Evolutionary conservation across 2,888 invertebrate species (phyloP), one percentile per base, ranked within the genome.

Genomic region (Dimorphilus gyrociliatus): DNA sequence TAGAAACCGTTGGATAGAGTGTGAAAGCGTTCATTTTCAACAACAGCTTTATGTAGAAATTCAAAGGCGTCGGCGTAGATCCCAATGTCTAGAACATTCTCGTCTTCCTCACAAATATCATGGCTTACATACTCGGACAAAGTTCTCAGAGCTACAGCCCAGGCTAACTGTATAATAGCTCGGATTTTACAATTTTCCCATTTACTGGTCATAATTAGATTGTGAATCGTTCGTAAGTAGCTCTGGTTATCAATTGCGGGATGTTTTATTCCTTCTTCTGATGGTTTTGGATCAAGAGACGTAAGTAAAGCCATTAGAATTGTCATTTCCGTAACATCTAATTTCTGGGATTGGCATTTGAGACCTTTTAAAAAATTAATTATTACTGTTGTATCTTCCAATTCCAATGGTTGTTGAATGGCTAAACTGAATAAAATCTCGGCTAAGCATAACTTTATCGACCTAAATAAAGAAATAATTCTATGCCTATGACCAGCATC

Each of bases 401-500:
- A 74, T 16, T 73, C 72, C n/a, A 92, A 66, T 32, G 71, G 78
- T 43, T 66, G 70, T 53, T 82, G 81, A 2, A 77, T 75, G 1
- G 79, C 70, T 73, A 76, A 76, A 45, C 76, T 70, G 53, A 76
- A 81, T 5, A 82, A 60, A 33, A 76, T 73, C 49, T 79, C 78
- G 1, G 80, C 76, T 29, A 81, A 53, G 14, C 71, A 66, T 39
- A 71, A 71, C 52, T 77, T 72, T 24, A 79, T 80, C 34, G n/a
- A n/a, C n/a, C n/a, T n/a, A n/a, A n/a, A n/a, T n/a, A n/a, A n/a
- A n/a, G n/a, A n/a, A n/a, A n/a, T n/a, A n/a, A n/a, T n/a, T n/a
- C n/a, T n/a, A n/a, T n/a, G n/a, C 45, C 81, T 73, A 61, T 92
- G 86, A 41, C 75, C 73, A 5, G 78, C 73, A 10, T 81, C 78